phyloP scores from a whole-genome alignment of 2,113 vertebrate genomes.

The Dolichallabes microphthalmus region DNA sequence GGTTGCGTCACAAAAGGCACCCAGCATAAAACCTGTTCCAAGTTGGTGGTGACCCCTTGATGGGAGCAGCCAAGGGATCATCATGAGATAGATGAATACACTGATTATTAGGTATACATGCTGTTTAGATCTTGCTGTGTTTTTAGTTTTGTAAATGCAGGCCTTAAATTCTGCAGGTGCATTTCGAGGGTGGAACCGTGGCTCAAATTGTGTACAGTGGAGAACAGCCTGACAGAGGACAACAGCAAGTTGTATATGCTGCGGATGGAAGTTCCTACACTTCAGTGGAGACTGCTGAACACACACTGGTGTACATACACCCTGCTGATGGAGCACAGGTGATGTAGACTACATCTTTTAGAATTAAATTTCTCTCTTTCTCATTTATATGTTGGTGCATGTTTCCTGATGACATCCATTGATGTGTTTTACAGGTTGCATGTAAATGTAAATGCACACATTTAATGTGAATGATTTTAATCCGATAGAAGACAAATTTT shows the following conservation, averaged over 20 bases:
- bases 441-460: too few species aligned
- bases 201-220: constrained; percentile 95
- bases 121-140: neutral
- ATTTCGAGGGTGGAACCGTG: constrained; percentile 87
- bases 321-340: constrained; percentile 92
- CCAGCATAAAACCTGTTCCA: too few species aligned
- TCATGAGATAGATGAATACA: too few species aligned
- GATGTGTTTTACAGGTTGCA: too few species aligned
- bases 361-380: neutral
- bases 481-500: too few species aligned
- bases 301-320: constrained; percentile 96
- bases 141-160: neutral
- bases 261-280: constrained; percentile 92
- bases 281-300: constrained; percentile 92
- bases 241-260: constrained; percentile 91
- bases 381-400: neutral
- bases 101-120: neutral
- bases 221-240: constrained; percentile 82
- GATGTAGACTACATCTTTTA: constrained; percentile 16
- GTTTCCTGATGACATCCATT: too few species aligned
- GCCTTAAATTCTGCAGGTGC: constrained; percentile 75
- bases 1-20: too few species aligned
- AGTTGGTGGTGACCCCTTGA: too few species aligned
- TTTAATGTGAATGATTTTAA: too few species aligned
- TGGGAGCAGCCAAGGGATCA: too few species aligned